Evolutionary conservation across 2,888 invertebrate genomes (phyloP), one percentile per base, ranked within the genome.

Genomic region (Caenorhabditis sp.): DNA sequence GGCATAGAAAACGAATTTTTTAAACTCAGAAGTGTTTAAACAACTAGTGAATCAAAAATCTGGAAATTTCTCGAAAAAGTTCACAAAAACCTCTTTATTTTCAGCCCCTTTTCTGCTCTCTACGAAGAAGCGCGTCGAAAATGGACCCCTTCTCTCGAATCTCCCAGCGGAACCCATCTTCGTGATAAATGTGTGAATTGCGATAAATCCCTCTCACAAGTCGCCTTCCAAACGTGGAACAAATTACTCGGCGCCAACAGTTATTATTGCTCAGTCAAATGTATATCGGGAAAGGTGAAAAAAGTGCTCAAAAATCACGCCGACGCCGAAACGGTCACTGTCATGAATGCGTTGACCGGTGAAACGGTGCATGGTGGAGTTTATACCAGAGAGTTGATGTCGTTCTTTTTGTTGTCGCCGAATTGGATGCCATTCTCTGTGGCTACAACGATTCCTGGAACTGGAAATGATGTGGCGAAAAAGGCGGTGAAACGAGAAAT

Each of bases 191-290:
- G 73, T 57, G 68, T 66, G 8, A 66, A 65, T 20, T 73, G 73
- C 49, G 68, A 66, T 36, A 62, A 57, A 36, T 12, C 50, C 38
- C 31, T 73, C 1, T 59, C 68, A 0, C 5, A 36, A 1, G 69
- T 60, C 0, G 17, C 68, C 0, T 31, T n/a, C 1, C 52, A 63
- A 23, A 54, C 53, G 0, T 73, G 73, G 73, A 56, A 26, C 17
- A 56, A 59, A 5, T 60, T 59, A 20, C 27, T 73, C n/a, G 73
- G 73, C 26, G 56, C 52, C 0, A 56, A 59, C 60, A 69, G 69
- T 50, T 53, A 27, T 2, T 73, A 73, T 43, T 73, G 73, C 53
- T 73, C 73, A 1, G 63, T 73, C 8, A 69, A 69, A 26, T 73
- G 73, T 49, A 38, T 73, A n/a, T 50, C 66, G n/a, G 63, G 57